Evolutionary conservation across 2,888 invertebrate genomes (phyloP), one percentile per base, ranked within the genome.

Genomic region (Clitarchus hookeri): DNA sequence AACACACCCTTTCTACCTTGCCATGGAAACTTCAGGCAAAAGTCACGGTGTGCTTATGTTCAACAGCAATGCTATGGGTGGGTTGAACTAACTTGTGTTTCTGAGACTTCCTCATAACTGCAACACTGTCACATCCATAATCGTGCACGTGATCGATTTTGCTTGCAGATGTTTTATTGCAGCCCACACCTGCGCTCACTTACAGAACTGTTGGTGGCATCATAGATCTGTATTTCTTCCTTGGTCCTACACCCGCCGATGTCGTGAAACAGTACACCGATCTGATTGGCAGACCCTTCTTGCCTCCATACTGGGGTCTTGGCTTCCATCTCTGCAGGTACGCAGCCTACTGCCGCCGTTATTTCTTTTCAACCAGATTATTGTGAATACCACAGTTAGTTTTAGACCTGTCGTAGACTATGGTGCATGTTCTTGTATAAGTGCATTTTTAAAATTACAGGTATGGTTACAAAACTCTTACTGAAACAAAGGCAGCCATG

Each of bases 271-370:
- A 96, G 90, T 96, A 96, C 90, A 94, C 95, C 0, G 93, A 93
- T 87, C 90, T 96, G 9, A 93, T 97, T 19, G 97, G 97, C 0
- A 92, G 94, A 87, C 97, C 97, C 0, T 94, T 94, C 90, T 93
- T 98, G 93, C 97, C 97, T 0, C 97, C 98, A 0, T 97, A 96
- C 90, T 98, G 98, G 98, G 93, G 95, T 0, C 93, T 98, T 0
- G 98, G 98, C 0, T 98, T 97, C 91, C 98, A 98, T 91, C 92
- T 98, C 44, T 96, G 97, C 93, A 94, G 95, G 93, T 95, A 89
- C 82, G 26, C 44, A 48, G 48, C 13, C 36, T 65, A 77, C 19
- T 25, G 1, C 53, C 4, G 78, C 19, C n/a, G 6, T 27, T 54
- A 86, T 87, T 92, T 6, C 86, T 89, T 26, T 88, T 86, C 87